Conservation (phyloP, 2,888 invertebrate species). For the Acheta domesticus region DNA sequence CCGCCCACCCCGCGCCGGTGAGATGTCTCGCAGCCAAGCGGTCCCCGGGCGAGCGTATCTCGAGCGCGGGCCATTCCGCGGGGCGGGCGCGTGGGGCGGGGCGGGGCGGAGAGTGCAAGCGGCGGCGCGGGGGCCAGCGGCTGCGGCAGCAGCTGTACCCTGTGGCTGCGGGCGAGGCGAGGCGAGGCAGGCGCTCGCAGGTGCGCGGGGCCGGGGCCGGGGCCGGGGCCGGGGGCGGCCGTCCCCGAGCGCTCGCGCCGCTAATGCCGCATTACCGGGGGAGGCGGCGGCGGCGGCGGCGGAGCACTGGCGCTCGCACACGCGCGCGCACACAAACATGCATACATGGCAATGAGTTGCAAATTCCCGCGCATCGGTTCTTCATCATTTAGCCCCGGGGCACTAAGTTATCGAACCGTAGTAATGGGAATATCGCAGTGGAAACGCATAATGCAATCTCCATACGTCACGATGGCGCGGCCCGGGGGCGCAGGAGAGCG, state of each 20-base stretch:
- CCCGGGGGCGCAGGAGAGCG: not conserved
- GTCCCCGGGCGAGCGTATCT: not conserved
- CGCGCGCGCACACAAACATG: constrained; percentile 1
- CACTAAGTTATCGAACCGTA: constrained; percentile 18
- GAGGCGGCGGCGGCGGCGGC: not conserved
- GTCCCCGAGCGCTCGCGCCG: constrained; percentile 18
- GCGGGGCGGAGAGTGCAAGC: not conserved
- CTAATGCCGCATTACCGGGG: constrained; percentile 9
- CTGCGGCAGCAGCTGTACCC: constrained; percentile 1
- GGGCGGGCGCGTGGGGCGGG: not conserved
- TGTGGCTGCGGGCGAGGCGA: not conserved
- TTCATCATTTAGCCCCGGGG: constrained; percentile 18
- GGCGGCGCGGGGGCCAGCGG: not conserved
- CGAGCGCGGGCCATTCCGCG: constrained; percentile 7
- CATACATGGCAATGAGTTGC: not conserved
- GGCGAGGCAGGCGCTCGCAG: not conserved
- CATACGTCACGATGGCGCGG: constrained; percentile 18
- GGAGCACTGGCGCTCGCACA: constrained; percentile 2
- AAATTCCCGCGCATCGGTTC: constrained; percentile 18
- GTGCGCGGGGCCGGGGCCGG: not conserved
- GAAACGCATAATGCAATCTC: constrained; percentile 18
- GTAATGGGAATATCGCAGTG: not conserved
- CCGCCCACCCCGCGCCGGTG: not conserved
- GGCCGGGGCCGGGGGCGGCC: not conserved
- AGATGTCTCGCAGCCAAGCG: constrained; percentile 10